Conservation (phyloP, 2,113 vertebrate genomes). For the Plecturocebus donacophilus region DNA sequence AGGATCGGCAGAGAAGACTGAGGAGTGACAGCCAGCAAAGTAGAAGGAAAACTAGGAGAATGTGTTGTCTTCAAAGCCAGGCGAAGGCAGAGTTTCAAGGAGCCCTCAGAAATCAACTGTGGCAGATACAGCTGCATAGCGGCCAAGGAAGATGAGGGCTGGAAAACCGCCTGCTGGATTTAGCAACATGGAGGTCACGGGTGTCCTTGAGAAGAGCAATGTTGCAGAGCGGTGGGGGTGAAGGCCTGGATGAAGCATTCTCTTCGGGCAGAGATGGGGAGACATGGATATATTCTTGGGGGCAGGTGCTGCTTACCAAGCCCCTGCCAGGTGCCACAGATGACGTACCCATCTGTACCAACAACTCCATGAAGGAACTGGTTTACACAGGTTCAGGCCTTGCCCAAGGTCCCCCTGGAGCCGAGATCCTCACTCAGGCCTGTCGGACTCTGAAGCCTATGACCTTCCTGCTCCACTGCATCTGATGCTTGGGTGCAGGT, state of each 20-base stretch:
- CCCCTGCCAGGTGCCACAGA: not conserved
- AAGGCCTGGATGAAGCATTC: not conserved
- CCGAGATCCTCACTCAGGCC: not conserved
- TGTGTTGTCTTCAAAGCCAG: not conserved
- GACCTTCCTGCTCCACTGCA: not conserved
- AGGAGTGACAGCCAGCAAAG: constrained; percentile 5
- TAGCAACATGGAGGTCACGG: not conserved
- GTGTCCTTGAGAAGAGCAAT: constrained; percentile 21
- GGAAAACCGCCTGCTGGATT: not conserved
- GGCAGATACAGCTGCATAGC: not conserved
- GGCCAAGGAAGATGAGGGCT: not conserved
- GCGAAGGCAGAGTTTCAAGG: not conserved
- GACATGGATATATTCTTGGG: not conserved
- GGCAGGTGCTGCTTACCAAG: not conserved
- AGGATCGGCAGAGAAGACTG: not conserved
- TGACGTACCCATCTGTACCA: not conserved
- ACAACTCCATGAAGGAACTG: not conserved
- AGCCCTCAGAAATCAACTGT: not conserved
- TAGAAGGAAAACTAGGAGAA: not conserved
- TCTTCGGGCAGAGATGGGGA: not conserved
- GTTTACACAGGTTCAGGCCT: not conserved
- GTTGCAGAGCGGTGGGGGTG: not conserved
- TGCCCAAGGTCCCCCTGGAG: not conserved
- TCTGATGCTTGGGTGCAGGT: not conserved
- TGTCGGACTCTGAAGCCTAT: not conserved